These are phyloP conservation scores for Hormiphora californensis DNA, from an alignment of 37 sponge, comb jelly and placozoan species.

Conservation along the genomic window DNA sequence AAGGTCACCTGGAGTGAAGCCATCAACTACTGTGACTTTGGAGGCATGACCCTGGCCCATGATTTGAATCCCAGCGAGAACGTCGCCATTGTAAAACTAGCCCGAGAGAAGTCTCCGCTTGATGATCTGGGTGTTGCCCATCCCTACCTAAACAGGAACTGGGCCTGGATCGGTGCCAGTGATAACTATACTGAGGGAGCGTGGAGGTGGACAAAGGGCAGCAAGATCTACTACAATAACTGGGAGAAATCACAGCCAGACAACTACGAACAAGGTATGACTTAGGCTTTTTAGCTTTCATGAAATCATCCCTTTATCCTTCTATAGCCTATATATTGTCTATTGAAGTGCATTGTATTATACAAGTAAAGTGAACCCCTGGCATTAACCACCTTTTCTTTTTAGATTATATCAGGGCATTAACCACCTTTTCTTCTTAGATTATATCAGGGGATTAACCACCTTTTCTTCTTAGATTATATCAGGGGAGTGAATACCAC, in stretches of 20 bases:
- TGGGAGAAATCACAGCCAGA: constrained; percentile 13
- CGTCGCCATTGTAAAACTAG: background rate
- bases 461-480: background rate
- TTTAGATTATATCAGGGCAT: too few relatives aligned
- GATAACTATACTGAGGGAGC: background rate
- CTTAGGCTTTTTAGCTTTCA: background rate
- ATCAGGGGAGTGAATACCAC: background rate
- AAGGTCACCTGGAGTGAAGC: background rate
- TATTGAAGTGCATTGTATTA: too few relatives aligned
- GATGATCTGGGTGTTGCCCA: background rate
- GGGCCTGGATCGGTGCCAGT: background rate
- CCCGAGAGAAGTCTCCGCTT: background rate
- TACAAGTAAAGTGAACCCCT: too few relatives aligned
- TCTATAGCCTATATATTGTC: too few relatives aligned
- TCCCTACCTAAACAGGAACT: background rate
- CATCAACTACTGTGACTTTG: background rate
- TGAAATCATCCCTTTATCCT: too few relatives aligned
- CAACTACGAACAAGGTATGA: background rate
- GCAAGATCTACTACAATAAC: background rate
- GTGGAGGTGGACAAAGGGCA: background rate
- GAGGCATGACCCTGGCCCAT: constrained; percentile 1
- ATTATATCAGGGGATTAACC: background rate
- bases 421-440: too few relatives aligned
- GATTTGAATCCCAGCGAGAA: background rate
- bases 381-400: too few relatives aligned